A percentile compares a stretch with the other conserved stretches of the same genome.
Evolutionary conservation across 2,888 invertebrate species (phyloP).

Genomic region (Pseudococcus jackbeardsleyi): DNA sequence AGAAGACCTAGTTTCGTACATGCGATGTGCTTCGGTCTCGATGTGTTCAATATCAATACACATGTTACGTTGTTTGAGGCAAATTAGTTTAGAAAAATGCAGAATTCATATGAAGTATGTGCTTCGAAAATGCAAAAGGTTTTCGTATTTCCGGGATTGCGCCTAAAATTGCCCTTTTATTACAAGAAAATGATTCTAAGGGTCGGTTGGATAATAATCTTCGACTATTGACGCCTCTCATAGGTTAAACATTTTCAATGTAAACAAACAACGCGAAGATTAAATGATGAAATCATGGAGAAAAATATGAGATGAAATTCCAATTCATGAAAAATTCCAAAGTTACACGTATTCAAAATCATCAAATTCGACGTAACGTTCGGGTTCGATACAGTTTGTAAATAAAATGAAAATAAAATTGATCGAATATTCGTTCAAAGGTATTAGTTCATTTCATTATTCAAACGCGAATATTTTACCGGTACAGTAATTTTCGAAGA

Average conservation of each 20-base stretch:
- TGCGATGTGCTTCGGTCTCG: background rate
- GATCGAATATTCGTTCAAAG: background rate
- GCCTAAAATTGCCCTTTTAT: background rate
- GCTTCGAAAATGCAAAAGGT: background rate
- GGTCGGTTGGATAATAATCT: no score
- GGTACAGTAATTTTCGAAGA: background rate
- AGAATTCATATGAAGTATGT: background rate
- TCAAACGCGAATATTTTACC: background rate
- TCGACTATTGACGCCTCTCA: background rate
- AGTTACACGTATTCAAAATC: no score
- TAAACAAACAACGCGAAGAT: background rate
- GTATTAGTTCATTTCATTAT: background rate
- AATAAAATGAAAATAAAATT: background rate
- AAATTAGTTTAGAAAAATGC: background rate
- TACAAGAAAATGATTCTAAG: no score
- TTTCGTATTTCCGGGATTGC: background rate
- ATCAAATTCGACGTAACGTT: no score
- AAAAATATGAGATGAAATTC: background rate
- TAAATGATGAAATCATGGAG: background rate
- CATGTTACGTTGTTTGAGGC: background rate
- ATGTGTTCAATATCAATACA: constrained; percentile 9
- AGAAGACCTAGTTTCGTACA: constrained; percentile 45
- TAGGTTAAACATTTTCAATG: background rate
- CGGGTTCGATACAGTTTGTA: background rate
- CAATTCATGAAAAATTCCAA: no score